These are phyloP conservation scores for Phodopus roborovskii DNA, from an alignment of 2,113 vertebrate genomes.

Conservation along the genomic window DNA sequence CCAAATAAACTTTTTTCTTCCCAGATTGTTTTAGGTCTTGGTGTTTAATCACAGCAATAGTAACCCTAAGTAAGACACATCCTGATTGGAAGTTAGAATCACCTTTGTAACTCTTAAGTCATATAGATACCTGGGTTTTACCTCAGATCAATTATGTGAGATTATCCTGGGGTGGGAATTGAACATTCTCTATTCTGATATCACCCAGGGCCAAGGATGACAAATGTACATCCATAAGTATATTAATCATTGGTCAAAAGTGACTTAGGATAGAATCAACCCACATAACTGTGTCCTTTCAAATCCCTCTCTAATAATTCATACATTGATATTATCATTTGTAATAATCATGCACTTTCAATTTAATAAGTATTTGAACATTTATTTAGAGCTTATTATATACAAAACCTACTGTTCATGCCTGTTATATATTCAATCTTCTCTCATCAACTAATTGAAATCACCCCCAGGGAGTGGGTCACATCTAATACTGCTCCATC, in stretches of 20 bases:
- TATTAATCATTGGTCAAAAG: background rate
- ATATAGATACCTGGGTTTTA: background rate
- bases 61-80: background rate
- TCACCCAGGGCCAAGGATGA: background rate
- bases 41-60: background rate
- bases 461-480: background rate
- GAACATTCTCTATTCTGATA: background rate
- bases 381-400: background rate
- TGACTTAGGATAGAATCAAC: background rate
- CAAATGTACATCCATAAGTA: background rate
- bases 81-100: background rate
- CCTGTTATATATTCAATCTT: background rate
- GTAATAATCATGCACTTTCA: background rate
- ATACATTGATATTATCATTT: background rate
- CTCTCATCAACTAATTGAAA: constrained; percentile 26
- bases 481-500: background rate
- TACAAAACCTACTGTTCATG: background rate
- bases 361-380: background rate
- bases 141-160: background rate
- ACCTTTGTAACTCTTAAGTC: background rate
- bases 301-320: background rate
- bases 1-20: background rate
- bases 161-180: background rate
- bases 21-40: background rate
- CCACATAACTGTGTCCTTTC: background rate